phyloP scores from a whole-genome alignment of 1,140 invertebrate species.

The Hyphantria cunea region DNA sequence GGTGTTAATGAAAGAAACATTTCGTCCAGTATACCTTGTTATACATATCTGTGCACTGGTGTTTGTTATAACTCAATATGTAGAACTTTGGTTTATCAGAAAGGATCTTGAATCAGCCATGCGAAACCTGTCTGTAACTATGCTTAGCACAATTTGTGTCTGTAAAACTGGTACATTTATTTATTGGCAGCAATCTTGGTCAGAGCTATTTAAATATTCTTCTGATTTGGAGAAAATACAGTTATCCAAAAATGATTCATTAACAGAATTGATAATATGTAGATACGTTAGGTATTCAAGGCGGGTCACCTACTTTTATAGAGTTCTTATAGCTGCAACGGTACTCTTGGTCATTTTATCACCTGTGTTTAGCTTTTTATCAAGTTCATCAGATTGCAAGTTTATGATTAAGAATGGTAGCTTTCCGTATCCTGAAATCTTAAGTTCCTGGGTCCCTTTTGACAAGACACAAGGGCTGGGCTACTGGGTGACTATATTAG shows the following conservation, averaged over 20 bases:
- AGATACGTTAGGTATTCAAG: slow-evolving; percentile 61
- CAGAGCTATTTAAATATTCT: slow-evolving; percentile 50
- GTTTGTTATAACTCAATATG: slow-evolving; percentile 61
- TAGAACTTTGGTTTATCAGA: slow-evolving; percentile 62
- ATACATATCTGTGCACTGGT: slow-evolving; percentile 53
- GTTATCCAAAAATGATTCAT: slow-evolving; percentile 38
- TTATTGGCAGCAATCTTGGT: slow-evolving; percentile 58
- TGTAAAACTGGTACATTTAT: slow-evolving; percentile 63
- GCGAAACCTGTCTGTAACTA: slow-evolving; percentile 60
- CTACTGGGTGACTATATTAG: slow-evolving; percentile 44
- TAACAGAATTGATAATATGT: slow-evolving; percentile 39
- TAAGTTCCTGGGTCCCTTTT: slow-evolving; percentile 62
- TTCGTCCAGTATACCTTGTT: slow-evolving; percentile 42
- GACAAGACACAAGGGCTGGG: slow-evolving; percentile 55
- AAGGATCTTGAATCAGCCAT: slow-evolving; percentile 51
- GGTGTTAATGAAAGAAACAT: slow-evolving; percentile 58
- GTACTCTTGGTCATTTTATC: slow-evolving; percentile 62
- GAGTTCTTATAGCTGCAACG: slow-evolving; percentile 54
- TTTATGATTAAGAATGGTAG: slow-evolving; percentile 44
- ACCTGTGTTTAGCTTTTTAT: slow-evolving; percentile 52
- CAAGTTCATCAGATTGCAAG: slow-evolving; percentile 36
- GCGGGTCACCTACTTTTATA: slow-evolving; percentile 62
- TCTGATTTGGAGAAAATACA: slow-evolving; percentile 53
- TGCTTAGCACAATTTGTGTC: slow-evolving; percentile 63
- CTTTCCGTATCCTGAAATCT: slow-evolving; percentile 59